These are phyloP conservation scores for Sebastes jordani DNA, from an alignment of 2,797 vertebrate genomes.

Conservation along the genomic window DNA sequence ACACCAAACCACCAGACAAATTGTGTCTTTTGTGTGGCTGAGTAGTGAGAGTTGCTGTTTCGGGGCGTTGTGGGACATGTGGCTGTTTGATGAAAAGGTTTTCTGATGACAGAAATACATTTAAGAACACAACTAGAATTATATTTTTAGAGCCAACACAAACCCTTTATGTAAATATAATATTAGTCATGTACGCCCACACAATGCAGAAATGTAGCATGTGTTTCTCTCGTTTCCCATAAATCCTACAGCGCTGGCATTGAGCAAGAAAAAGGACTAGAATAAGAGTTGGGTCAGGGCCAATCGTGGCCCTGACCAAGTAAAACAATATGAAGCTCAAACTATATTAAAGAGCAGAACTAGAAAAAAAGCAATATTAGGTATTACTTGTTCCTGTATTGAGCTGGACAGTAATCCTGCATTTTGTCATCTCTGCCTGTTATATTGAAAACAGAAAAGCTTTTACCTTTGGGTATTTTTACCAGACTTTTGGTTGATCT, in stretches of 20 bases:
- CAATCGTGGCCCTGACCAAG: not conserved
- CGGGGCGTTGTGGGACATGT: not conserved
- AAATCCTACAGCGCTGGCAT: not conserved
- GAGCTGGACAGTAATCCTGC: not conserved
- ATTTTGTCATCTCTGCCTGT: not conserved
- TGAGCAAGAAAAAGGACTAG: not conserved
- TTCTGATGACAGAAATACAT: not conserved
- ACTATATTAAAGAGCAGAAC: not conserved
- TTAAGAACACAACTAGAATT: not conserved
- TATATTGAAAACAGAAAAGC: not conserved
- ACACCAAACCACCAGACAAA: conserved; percentile 7
- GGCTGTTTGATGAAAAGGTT: conserved; percentile 18
- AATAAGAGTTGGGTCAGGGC: not conserved
- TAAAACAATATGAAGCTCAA: not conserved
- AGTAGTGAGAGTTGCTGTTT: conserved; percentile 10
- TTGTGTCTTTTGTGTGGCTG: not conserved
- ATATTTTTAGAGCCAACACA: not conserved
- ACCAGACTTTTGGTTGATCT: not conserved
- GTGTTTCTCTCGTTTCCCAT: not conserved
- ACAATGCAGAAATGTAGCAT: not conserved
- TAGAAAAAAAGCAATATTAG: not conserved
- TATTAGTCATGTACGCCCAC: not conserved
- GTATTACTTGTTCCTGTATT: not conserved
- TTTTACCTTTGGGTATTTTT: not conserved
- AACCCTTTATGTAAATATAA: not conserved